phyloP scores from a whole-genome alignment of 2,888 invertebrate genomes.

The Amphimallon solstitiale region DNA sequence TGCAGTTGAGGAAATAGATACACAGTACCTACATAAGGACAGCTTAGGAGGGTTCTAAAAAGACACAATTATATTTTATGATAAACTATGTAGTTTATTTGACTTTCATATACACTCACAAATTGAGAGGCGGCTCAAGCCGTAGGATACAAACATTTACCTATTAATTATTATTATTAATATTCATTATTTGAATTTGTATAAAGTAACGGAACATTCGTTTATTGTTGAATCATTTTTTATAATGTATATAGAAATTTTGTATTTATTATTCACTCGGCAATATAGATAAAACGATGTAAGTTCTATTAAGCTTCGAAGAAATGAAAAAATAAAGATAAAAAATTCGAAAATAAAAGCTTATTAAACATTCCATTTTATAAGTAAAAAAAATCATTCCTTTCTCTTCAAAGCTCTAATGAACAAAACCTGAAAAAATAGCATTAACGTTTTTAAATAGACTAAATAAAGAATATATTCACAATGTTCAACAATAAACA shows the following conservation, averaged over 20 bases:
- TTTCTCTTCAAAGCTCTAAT: conserved; percentile 14
- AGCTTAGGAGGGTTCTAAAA: conserved; percentile 1
- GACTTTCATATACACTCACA: conserved; percentile 67
- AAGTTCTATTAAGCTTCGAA: too few species aligned
- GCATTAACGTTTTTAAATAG: conserved; percentile 13
- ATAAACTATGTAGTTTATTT: conserved; percentile 67
- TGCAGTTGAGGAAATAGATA: too few species aligned
- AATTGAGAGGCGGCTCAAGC: conserved; percentile 65
- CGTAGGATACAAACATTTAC: conserved; percentile 67
- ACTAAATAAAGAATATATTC: not conserved
- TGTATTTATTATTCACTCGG: not conserved
- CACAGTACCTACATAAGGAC: too few species aligned
- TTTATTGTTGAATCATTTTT: conserved; percentile 53
- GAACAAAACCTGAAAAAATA: conserved; percentile 26
- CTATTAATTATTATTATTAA: conserved; percentile 66
- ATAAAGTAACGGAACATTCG: conserved; percentile 58
- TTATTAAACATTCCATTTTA: too few species aligned
- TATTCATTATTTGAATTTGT: conserved; percentile 61
- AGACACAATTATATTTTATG: conserved; percentile 54
- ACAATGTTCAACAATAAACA: conserved; percentile 41
- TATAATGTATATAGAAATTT: not conserved
- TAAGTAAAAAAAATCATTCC: conserved; percentile 24
- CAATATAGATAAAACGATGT: too few species aligned
- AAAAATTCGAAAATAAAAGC: too few species aligned
- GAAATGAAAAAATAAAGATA: too few species aligned